Evolutionary conservation across 2,797 vertebrate species (phyloP), one percentile per base, ranked within the genome.

Genomic region (Hypotaenidia okinawae): DNA sequence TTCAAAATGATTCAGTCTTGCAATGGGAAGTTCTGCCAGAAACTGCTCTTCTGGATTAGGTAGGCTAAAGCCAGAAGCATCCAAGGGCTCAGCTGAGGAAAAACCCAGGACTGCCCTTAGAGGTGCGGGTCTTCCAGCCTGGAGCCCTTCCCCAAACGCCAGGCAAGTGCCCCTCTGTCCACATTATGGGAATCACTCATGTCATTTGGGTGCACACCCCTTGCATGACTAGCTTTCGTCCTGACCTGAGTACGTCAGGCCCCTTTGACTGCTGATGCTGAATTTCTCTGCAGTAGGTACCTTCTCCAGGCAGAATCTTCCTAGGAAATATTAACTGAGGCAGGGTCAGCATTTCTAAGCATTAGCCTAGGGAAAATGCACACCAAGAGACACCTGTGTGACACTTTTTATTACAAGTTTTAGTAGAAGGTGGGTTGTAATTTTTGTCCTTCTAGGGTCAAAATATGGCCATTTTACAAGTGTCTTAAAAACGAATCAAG

Each of bases 171-270:
- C n/a, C 24, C 12, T 67, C n/a, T 12, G 5, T 23, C 64, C 45
- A 47, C 12, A 11, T 17, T 47, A 32, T 5, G 4, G 43, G 43
- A 67, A 25, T 47, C n/a, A 47, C 23, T 16, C 6, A 2, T 19
- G 24, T 18, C 25, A n/a, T 27, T n/a, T 15, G n/a, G 24, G n/a
- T 70, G 12, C 3, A 3, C 30, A 39, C 2, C 23, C 11, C 43
- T 2, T 33, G 37, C 13, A 35, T 0, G 0, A 37, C 16, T 2
- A n/a, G 52, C 13, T 88, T 54, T 72, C 19, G 49, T 74, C 43
- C 66, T 72, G 39, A 54, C 28, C 27, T 15, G 39, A 58, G 41
- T 33, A 49, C 5, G 16, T 28, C 37, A 45, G 17, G 30, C 6
- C 11, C 33, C 27, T 74, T 37, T n/a, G 27, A 24, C 54, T 39